These are phyloP conservation scores for Ariopsis seemanni DNA, from an alignment of 2,113 vertebrate genomes.

Conservation along the genomic window DNA sequence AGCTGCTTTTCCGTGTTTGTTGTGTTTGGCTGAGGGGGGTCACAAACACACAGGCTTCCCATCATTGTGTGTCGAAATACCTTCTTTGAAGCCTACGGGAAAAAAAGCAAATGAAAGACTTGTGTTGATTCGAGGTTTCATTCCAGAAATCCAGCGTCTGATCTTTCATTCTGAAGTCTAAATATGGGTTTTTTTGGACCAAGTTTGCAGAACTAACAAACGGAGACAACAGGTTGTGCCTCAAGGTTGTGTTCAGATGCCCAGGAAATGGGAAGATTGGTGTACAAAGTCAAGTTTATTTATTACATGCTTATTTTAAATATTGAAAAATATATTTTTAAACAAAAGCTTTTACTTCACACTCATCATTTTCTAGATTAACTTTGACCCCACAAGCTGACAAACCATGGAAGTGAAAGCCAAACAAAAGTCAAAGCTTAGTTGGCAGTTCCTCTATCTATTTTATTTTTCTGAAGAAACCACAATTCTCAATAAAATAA, in stretches of 20 bases:
- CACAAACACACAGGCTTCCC: slow-evolving; percentile 61
- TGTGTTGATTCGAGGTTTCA: background rate
- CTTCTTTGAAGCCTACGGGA: slow-evolving; percentile 59
- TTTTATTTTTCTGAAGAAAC: background rate
- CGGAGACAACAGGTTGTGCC: no score
- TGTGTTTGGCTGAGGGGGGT: slow-evolving; percentile 64
- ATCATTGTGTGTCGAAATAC: slow-evolving; percentile 66
- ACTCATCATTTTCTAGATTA: background rate
- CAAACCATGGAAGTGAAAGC: background rate
- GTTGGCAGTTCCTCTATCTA: background rate
- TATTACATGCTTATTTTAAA: background rate
- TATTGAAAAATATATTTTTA: background rate
- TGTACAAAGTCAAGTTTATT: background rate
- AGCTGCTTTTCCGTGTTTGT: slow-evolving; percentile 64
- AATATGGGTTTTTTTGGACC: background rate
- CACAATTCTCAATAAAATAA: background rate
- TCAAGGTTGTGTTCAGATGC: background rate
- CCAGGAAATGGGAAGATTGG: background rate
- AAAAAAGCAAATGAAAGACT: slow-evolving; percentile 43
- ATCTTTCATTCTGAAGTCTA: slow-evolving; percentile 8
- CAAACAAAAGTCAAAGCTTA: background rate
- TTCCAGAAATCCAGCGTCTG: slow-evolving; percentile 3
- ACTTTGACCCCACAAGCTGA: background rate
- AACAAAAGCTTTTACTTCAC: background rate
- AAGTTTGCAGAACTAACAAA: background rate